Conservation (phyloP, 2,888 invertebrate species). For the Hirtodrosophila alboralis region DNA sequence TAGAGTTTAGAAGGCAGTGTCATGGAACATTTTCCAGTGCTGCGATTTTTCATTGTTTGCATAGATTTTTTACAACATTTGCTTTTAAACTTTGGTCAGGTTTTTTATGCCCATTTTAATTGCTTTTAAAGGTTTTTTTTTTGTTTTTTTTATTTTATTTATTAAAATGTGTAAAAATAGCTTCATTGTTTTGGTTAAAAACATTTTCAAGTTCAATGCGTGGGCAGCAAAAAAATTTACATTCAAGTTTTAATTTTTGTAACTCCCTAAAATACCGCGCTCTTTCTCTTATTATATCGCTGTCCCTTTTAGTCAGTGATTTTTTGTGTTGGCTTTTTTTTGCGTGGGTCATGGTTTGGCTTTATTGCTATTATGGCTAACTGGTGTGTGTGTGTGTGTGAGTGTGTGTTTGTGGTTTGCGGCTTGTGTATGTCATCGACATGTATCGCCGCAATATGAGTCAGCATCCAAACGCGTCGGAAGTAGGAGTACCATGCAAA, state of each 20-base stretch:
- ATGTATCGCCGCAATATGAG: slow-evolving; percentile 47
- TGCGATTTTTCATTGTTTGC: slow-evolving; percentile 59
- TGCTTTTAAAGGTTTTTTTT: slow-evolving; percentile 38
- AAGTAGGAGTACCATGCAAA: slow-evolving; percentile 61
- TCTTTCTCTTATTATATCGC: slow-evolving; percentile 6
- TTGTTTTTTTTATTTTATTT: slow-evolving; percentile 35
- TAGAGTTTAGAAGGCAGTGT: slow-evolving; percentile 23
- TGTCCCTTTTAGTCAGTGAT: slow-evolving; percentile 21
- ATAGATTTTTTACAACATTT: slow-evolving; percentile 35
- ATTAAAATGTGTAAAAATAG: slow-evolving; percentile 51
- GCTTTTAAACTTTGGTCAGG: slow-evolving; percentile 36
- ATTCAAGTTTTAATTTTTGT: slow-evolving; percentile 18
- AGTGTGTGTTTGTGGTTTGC: slow-evolving; percentile 23
- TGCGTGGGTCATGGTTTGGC: slow-evolving; percentile 75
- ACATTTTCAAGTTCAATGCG: slow-evolving; percentile 73
- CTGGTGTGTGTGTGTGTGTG: slow-evolving; percentile 5
- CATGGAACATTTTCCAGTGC: slow-evolving; percentile 57
- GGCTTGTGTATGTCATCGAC: slow-evolving; percentile 62
- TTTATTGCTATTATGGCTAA: slow-evolving; percentile 21
- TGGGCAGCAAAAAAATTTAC: slow-evolving; percentile 54
- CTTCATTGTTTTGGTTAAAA: slow-evolving; percentile 54
- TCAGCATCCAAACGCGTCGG: slow-evolving; percentile 65
- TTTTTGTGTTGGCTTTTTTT: slow-evolving; percentile 30
- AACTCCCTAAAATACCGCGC: not conserved
- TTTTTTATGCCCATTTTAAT: slow-evolving; percentile 50